Percentiles rank a stretch among this genome's conserved stretches.
Evolutionary conservation across 2,113 vertebrate genomes (phyloP).

Genomic region (Passer montanus): DNA sequence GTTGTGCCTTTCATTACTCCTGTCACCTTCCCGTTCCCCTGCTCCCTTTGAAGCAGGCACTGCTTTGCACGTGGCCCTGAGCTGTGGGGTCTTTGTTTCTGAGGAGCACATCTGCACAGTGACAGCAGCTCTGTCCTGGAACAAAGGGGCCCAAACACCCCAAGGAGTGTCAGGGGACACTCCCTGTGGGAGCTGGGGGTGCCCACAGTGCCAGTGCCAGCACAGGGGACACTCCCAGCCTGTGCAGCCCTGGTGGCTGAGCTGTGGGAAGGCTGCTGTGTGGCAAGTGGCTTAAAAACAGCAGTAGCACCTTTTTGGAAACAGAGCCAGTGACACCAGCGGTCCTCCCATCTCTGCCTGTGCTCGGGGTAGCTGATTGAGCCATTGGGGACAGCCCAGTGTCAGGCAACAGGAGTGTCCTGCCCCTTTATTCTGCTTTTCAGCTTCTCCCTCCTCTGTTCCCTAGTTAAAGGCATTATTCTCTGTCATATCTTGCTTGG

Average conservation of each 20-base stretch:
- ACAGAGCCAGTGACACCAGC: neutral
- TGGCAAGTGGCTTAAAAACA: neutral
- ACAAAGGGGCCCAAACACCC: neutral
- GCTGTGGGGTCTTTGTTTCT: neutral
- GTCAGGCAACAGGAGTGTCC: neutral
- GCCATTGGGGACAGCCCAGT: rapidly evolving
- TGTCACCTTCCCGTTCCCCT: neutral
- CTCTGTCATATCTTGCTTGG: conserved; percentile 7
- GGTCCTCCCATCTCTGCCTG: neutral
- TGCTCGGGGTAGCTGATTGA: rapidly evolving
- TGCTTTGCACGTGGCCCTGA: rapidly evolving
- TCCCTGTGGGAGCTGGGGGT: neutral
- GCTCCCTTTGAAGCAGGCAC: conserved; percentile 50
- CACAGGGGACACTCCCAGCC: neutral
- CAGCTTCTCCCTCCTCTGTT: neutral
- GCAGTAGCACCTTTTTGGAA: neutral
- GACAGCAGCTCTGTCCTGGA: neutral
- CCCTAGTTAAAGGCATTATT: neutral
- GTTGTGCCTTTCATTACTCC: neutral
- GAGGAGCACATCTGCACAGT: neutral
- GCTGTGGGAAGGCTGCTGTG: neutral
- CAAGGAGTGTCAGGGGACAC: neutral
- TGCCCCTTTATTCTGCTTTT: neutral
- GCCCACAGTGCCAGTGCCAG: rapidly evolving
- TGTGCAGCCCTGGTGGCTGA: neutral